Conservation (phyloP, 2,113 vertebrate species). For the Thermophis baileyi region DNA sequence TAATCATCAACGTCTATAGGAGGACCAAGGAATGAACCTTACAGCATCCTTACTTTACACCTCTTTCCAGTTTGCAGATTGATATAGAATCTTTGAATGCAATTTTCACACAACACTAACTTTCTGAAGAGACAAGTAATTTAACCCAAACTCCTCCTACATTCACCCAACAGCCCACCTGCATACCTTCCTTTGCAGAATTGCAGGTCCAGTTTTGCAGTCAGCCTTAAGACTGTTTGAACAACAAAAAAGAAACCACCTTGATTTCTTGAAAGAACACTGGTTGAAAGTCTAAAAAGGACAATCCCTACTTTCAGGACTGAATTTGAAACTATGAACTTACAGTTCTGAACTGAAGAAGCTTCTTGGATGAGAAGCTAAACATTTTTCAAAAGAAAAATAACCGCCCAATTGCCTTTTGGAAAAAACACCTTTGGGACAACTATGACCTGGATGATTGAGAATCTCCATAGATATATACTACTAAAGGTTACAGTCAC, state of each 20-base stretch:
- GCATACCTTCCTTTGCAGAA: background rate
- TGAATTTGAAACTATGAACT: background rate
- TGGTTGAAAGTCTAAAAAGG: background rate
- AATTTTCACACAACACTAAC: background rate
- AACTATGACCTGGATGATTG: background rate
- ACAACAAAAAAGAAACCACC: background rate
- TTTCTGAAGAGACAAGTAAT: background rate
- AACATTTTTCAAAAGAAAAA: too few relatives aligned
- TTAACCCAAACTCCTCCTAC: background rate
- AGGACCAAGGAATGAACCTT: background rate
- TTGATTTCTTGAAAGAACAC: background rate
- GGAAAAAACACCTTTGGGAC: background rate
- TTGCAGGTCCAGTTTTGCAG: background rate
- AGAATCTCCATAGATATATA: background rate
- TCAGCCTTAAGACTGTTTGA: background rate
- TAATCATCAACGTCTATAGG: background rate
- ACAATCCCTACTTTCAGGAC: background rate
- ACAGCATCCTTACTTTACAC: background rate
- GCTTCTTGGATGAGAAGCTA: too few relatives aligned
- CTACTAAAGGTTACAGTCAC: background rate
- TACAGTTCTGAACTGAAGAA: too few relatives aligned
- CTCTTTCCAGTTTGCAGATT: background rate
- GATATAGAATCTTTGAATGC: background rate
- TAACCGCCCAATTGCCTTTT: too few relatives aligned
- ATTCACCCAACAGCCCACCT: background rate